Evolutionary conservation across 2,113 vertebrate species (phyloP), one percentile per base, ranked within the genome.

Genomic region (Plectropomus leopardus): DNA sequence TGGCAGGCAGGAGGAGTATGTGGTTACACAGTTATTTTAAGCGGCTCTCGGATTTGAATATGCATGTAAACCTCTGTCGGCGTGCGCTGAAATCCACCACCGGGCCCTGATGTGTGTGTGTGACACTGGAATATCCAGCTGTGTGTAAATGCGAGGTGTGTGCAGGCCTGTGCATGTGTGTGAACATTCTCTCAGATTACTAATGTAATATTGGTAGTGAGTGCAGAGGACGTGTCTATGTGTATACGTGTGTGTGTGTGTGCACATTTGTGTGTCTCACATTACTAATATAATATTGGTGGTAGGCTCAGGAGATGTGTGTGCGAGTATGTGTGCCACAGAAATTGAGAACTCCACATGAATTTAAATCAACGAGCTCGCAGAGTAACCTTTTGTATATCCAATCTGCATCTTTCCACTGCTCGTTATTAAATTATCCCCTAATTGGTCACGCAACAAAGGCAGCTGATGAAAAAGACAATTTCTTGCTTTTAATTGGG

Each of bases 361-460:
- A 93, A 94, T 94, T 92, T 86, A 93, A 94, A 94, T 95, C 94
- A 94, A 91, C 91, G 86, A 92, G 95, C 92, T 94, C 21, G 93
- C 94, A 91, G 95, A 84, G 95, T 97, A 96, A 94, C 95, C 96
- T 97, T 96, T 95, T 94, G 95, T 95, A 95, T 96, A 94, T 95
- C 95, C 94, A 96, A 95, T 95, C 96, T 95, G 83, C 89, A 94
- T 94, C 93, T 95, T 94, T 94, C 93, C 94, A 95, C 94, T 92
- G 94, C 96, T 95, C 95, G 90, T 96, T 95, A 95, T 96, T 97
- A 97, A 97, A 96, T 97, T 96, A 96, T 97, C 95, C 96, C 94
- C 96, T 96, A 96, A 98, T 98, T 97, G 96, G 97, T 97, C 96
- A 97, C 95, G 96, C 96, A 94, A 94, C 94, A 95, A 95, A 96